These are phyloP conservation scores for Chondrosia reniformis DNA, from an alignment of 37 sponge, comb jelly and placozoan genomes.

Conservation along the genomic window DNA sequence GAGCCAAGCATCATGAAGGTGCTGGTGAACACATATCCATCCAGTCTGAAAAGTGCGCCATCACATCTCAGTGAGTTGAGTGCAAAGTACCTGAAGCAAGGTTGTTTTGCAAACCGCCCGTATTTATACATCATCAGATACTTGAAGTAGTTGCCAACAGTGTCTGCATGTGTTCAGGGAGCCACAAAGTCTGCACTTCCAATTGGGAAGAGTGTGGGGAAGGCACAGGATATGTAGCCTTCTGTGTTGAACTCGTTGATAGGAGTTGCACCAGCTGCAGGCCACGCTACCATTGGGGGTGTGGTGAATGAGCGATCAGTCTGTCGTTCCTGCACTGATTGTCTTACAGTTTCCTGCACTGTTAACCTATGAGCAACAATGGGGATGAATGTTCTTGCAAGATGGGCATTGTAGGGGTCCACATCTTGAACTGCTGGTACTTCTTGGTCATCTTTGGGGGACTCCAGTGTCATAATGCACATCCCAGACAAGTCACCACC, in stretches of 20 bases:
- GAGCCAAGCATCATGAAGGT: conserved; percentile 32
- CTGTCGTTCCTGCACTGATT: not conserved
- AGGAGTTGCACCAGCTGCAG: conserved; percentile 11
- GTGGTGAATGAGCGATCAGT: not conserved
- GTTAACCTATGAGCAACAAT: not conserved
- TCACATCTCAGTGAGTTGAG: conserved; percentile 49
- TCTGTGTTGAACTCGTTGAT: conserved; percentile 46
- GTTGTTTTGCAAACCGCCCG: conserved; percentile 42
- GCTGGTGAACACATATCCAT: conserved; percentile 26
- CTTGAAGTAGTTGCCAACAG: conserved; percentile 34
- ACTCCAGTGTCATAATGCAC: no score
- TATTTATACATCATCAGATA: conserved; percentile 43
- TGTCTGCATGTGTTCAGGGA: conserved; percentile 8
- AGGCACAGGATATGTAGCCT: conserved; percentile 40
- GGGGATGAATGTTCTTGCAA: not conserved
- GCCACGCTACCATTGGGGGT: conserved; percentile 11
- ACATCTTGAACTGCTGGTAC: not conserved
- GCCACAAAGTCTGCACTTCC: conserved; percentile 36
- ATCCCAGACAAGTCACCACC: no score
- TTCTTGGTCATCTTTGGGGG: no score
- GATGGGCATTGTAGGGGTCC: not conserved
- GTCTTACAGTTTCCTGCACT: not conserved
- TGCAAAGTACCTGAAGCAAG: conserved; percentile 38
- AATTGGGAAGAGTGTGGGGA: conserved; percentile 43
- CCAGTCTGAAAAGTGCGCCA: conserved; percentile 33